Conservation (phyloP, 2,797 vertebrate species). For the Eospalax fontanierii region DNA sequence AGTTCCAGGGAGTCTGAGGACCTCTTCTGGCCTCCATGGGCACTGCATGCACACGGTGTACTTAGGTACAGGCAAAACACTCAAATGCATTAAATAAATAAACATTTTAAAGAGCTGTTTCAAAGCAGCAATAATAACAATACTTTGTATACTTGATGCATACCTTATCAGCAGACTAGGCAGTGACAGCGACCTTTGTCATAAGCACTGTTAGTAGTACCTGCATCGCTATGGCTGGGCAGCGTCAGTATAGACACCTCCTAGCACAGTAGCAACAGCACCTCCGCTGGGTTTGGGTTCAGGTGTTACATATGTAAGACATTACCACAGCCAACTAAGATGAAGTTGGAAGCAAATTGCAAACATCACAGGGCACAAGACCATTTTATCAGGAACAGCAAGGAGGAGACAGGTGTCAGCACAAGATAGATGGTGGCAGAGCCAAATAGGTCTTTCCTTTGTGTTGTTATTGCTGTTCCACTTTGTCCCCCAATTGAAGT, state of each 20-base stretch:
- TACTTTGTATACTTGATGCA: not conserved
- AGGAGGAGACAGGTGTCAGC: not conserved
- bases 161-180: not conserved
- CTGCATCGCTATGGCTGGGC: too few relatives aligned
- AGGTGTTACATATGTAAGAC: not conserved
- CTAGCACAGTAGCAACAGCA: not conserved
- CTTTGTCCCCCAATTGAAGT: not conserved
- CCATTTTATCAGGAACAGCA: not conserved
- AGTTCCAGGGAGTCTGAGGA: too few relatives aligned
- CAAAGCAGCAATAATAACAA: not conserved
- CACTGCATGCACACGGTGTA: too few relatives aligned
- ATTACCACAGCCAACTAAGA: not conserved
- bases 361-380: rapidly evolving
- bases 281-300: not conserved
- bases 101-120: too few relatives aligned
- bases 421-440: not conserved
- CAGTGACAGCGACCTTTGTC: not conserved
- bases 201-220: not conserved
- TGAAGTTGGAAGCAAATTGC: not conserved
- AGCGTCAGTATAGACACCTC: not conserved
- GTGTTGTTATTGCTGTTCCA: not conserved
- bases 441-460: not conserved
- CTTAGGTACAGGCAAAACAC: too few relatives aligned
- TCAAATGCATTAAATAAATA: too few relatives aligned
- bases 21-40: too few relatives aligned